Evolutionary conservation across 2,113 vertebrate genomes (phyloP), one percentile per base, ranked within the genome.

Genomic region (Opisthocomus hoazin): DNA sequence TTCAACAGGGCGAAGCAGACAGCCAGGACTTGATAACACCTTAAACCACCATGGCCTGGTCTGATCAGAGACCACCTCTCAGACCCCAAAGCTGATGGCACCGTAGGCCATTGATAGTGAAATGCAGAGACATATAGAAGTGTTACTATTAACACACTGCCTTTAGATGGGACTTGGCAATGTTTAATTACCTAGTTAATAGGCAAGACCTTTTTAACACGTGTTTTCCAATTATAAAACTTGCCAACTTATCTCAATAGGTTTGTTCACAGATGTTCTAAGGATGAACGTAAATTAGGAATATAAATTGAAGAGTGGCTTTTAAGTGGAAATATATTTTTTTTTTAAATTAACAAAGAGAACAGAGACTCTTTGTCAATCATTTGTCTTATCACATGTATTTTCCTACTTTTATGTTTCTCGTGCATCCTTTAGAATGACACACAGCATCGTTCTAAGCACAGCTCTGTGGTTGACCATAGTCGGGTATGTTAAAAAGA

Each of bases 401-500:
- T 96, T 96, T 92, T 95, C 94, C 94, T 95, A 26, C 90, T 96
- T 96, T 92, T 95, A 82, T 95, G 91, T 96, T 94, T 97, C 94
- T 98, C 69, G 36, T 97, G 94, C 96, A 65, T 97, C 95, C 96
- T 97, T 96, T 96, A 98, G 97, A 98, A 93, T 69, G 97, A 95
- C 92, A 96, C 96, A 95, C 98, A 98, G 90, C 96, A 97, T 82
- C 97, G 87, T 77, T 97, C 97, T 98, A 98, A 96, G 96, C 98
- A 98, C 98, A 98, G 97, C 96, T 97, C 97, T 96, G 97, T 98
- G 97, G 98, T 98, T 97, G 98, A 99, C 97, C 98, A 92, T 93
- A 98, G 98, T 98, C 98, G 98, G 99, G 99, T 99, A 99, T 95
- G 99, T 99, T 97, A 71, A 93, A 95, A 94, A 90, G 56, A 76